phyloP scores from a whole-genome alignment of 1,140 invertebrate genomes.

The Trachymyrmex cornetzi region DNA sequence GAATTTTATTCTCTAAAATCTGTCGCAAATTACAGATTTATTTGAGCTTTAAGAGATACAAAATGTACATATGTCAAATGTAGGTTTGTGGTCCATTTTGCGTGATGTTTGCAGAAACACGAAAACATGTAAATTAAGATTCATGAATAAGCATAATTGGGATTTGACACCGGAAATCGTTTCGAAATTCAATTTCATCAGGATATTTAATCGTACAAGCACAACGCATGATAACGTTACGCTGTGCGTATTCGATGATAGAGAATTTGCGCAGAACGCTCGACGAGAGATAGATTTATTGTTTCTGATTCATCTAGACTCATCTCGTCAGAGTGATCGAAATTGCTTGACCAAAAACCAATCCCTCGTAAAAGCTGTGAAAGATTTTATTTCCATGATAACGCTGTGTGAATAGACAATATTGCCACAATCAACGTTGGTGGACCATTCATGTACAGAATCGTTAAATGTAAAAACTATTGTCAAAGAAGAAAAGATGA shows the following conservation, averaged over 20 bases:
- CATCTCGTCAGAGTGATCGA: neutral
- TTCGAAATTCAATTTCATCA: neutral
- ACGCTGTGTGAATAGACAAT: neutral
- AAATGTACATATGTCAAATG: neutral
- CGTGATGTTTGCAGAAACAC: neutral
- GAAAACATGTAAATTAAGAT: conserved; percentile 7
- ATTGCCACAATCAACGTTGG: neutral
- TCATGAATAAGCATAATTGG: conserved; percentile 9
- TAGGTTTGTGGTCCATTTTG: neutral
- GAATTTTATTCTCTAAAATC: neutral
- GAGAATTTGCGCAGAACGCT: conserved; percentile 1
- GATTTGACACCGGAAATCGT: neutral
- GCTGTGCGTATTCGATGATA: neutral
- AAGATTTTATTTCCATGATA: conserved; percentile 10
- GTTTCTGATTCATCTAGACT: conserved; percentile 5
- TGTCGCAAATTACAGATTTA: neutral
- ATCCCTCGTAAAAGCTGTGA: conserved; percentile 23
- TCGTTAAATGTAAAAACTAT: neutral
- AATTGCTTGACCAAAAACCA: conserved; percentile 37
- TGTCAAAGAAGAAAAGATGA: neutral
- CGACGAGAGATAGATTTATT: conserved; percentile 31
- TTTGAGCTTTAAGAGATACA: neutral
- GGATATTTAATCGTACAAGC: conserved; percentile 19
- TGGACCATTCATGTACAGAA: neutral
- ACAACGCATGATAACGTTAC: conserved; percentile 21